Base-by-base conservation (phyloP, 2,113 vertebrate genomes). In the Hiodon tergisus region DNA sequence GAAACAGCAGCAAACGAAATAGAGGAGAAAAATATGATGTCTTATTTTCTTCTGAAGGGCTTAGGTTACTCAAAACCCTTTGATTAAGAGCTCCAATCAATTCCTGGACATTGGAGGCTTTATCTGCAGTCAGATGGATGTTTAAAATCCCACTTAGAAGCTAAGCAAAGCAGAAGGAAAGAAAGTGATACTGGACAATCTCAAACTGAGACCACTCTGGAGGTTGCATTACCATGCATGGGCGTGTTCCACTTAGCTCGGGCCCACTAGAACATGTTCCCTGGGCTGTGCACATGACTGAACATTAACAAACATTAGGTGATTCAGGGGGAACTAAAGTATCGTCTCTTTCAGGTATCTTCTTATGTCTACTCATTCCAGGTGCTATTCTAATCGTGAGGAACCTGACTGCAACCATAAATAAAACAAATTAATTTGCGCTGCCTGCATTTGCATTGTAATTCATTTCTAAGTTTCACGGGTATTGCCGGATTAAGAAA, bases 311-410 rank as follows among this genome's bases (percentile, higher is more conserved):
- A 62, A 46, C 58, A 71, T 76, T 69, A 62, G 70, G 55, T 53
- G 67, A 59, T 54, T 50, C 57, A 59, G 58, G 58, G 69, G 46
- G 48, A 51, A 67, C 59, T 48, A 67, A 68, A 75, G 17, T 75
- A n/a, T 59, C 69, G 66, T 75, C 54, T 68, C 66, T 50, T 67
- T 69, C 47, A 31, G 31, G 31, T 31, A 31, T 31, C 50, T 31
- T 46, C 65, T 52, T 58, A 68, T 68, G 59, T 76, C 74, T 60
- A 61, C 69, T 75, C 59, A 69, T 67, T 69, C 11, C 66, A 52
- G 67, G 66, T 62, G 10, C 9, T 57, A 16, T 54, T 11, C 14
- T 76, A 69, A 76, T 76, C 55, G 48, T n/a, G n/a, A 53, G 54
- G 51, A 46, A 60, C 74, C 47, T 31, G 5, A 47, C 10, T 58